These are phyloP conservation scores for Delichon dasypus DNA, from an alignment of 2,797 vertebrate species.

Conservation along the genomic window DNA sequence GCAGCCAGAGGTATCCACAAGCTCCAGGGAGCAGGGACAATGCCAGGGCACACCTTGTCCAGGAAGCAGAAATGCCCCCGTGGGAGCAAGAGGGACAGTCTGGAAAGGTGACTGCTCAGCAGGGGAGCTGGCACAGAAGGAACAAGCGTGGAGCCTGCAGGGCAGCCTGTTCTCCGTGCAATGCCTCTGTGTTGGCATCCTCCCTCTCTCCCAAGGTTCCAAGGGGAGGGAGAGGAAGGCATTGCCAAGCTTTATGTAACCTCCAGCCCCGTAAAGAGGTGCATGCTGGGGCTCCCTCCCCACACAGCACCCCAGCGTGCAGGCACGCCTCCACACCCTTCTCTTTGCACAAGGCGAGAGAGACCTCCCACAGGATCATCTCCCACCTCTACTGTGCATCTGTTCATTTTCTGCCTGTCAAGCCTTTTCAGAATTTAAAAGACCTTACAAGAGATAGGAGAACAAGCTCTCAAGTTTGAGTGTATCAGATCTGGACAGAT, in stretches of 20 bases:
- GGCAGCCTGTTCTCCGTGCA: not conserved
- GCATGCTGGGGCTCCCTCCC: not conserved
- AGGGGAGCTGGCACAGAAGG: not conserved
- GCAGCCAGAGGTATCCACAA: not conserved
- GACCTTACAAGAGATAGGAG: not conserved
- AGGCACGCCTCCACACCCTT: not conserved
- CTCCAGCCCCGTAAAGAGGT: not conserved
- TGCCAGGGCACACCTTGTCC: not conserved
- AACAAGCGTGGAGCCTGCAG: not conserved
- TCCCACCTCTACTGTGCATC: slow-evolving; percentile 47
- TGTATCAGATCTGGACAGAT: not conserved
- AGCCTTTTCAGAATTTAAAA: not conserved
- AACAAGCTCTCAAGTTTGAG: not conserved
- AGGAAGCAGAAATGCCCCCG: fast-evolving
- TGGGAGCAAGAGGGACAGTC: not conserved
- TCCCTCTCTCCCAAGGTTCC: not conserved
- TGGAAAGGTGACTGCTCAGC: not conserved
- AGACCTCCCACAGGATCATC: slow-evolving; percentile 50
- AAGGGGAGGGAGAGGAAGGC: not conserved
- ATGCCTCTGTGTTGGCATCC: not conserved
- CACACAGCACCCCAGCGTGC: not conserved
- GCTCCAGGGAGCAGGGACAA: not conserved
- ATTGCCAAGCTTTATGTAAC: slow-evolving; percentile 8
- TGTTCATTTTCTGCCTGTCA: slow-evolving; percentile 54
- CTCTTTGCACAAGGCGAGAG: not conserved